Evolutionary conservation across 30 jellyfish, hydroid and myxozoan genomes (phyloP).

Genomic region (Mastigias papua): DNA sequence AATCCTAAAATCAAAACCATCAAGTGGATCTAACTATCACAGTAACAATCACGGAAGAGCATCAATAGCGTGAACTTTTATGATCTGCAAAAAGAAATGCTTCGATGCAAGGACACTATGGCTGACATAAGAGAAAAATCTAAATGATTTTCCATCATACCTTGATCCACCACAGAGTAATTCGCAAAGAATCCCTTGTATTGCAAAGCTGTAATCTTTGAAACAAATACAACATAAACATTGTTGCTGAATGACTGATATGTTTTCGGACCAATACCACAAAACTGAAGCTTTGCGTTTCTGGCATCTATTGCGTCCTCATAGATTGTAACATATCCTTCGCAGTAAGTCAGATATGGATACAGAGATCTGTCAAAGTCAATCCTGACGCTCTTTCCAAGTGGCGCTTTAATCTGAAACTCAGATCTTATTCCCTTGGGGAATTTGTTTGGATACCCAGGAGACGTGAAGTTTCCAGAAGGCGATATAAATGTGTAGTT

Average conservation of each 20-base stretch:
- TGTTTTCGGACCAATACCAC: conserved; percentile 1
- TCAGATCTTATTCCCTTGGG: background rate
- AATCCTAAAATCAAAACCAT: too few relatives aligned
- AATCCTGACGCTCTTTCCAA: background rate
- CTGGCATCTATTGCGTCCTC: background rate
- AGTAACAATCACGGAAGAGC: too few relatives aligned
- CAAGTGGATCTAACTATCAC: too few relatives aligned
- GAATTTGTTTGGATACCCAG: conserved; percentile 18
- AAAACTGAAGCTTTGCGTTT: background rate
- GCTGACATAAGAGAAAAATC: too few relatives aligned
- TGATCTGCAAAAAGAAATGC: too few relatives aligned
- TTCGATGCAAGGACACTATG: too few relatives aligned
- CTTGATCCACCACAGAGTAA: background rate
- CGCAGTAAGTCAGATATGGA: background rate
- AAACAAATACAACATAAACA: background rate
- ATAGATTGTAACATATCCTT: background rate
- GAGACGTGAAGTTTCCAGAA: conserved; percentile 4
- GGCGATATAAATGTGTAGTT: background rate
- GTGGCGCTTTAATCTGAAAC: background rate
- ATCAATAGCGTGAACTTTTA: too few relatives aligned
- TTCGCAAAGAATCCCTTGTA: background rate
- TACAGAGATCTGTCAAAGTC: background rate
- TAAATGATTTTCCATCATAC: background rate
- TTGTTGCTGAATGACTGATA: conserved; percentile 23
- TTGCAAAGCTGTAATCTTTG: background rate